phyloP scores from a whole-genome alignment of 2,888 invertebrate species.

The Pammene fasciana region DNA sequence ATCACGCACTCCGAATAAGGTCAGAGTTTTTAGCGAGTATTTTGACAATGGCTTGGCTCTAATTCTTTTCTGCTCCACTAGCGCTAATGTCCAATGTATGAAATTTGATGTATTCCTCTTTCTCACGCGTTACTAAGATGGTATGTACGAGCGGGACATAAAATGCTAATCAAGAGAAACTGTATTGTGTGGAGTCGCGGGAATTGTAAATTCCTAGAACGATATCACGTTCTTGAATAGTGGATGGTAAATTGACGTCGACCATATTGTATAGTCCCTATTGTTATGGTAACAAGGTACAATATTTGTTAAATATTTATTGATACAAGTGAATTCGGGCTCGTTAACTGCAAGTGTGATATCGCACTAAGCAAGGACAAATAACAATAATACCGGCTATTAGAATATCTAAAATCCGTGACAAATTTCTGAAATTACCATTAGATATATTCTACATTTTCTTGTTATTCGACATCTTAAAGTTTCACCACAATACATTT shows the following conservation, averaged over 20 bases:
- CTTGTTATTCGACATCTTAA: too few relatives aligned
- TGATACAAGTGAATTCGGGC: too few relatives aligned
- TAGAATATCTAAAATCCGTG: too few relatives aligned
- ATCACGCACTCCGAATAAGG: constrained; percentile 7
- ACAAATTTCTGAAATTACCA: too few relatives aligned
- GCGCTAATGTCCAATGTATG: neutral
- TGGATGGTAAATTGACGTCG: neutral
- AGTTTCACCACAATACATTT: too few relatives aligned
- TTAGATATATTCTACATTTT: too few relatives aligned
- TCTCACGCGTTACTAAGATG: neutral
- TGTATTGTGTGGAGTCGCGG: constrained; percentile 4
- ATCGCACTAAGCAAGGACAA: too few relatives aligned
- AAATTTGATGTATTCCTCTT: neutral
- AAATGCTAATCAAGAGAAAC: neutral
- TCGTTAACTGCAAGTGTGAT: too few relatives aligned
- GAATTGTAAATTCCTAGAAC: constrained; percentile 17
- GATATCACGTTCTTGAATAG: constrained; percentile 12
- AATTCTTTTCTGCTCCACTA: neutral
- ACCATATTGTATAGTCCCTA: too few relatives aligned
- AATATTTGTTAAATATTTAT: neutral
- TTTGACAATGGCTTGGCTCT: constrained; percentile 33
- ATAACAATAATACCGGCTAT: too few relatives aligned
- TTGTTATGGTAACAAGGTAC: neutral
- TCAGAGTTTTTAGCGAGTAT: constrained; percentile 23
- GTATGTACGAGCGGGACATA: neutral